These are phyloP conservation scores for Drosophila percnosoma DNA, from an alignment of 2,888 invertebrate genomes.

Conservation along the genomic window DNA sequence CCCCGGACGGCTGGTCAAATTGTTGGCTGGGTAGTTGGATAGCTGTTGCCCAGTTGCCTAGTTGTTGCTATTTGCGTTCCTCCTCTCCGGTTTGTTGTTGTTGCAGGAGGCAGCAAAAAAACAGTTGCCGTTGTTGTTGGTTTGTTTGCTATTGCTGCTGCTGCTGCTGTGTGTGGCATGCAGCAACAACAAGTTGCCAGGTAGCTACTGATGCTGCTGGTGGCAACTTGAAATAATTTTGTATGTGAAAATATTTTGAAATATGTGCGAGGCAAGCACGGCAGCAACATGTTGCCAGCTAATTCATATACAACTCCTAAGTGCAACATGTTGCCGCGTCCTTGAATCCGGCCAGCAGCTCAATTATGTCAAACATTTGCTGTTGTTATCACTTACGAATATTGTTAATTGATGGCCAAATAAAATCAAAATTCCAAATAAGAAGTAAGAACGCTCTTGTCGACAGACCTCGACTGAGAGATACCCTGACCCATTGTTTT, in stretches of 20 bases:
- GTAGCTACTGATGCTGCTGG: conserved; percentile 47
- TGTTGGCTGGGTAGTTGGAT: conserved; percentile 40
- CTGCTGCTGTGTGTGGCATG: conserved; percentile 70
- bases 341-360: conserved; percentile 33
- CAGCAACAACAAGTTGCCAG: conserved; percentile 47
- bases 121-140: conserved; percentile 48
- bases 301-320: conserved; percentile 3
- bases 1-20: conserved; percentile 70
- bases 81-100: conserved; percentile 47
- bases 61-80: conserved; percentile 53
- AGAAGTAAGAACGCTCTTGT: not conserved
- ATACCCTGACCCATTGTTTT: not conserved
- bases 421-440: not conserved
- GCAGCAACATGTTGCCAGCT: conserved; percentile 52
- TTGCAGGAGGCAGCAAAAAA: conserved; percentile 43
- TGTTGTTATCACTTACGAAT: conserved; percentile 56
- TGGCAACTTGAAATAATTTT: conserved; percentile 78
- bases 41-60: conserved; percentile 15
- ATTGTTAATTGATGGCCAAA: conserved; percentile 43
- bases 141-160: conserved; percentile 42
- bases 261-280: conserved; percentile 29
- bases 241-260: conserved; percentile 82
- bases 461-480: not conserved
- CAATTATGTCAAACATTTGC: conserved; percentile 64
- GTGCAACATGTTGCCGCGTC: conserved; percentile 55